Conservation (phyloP, 2,888 invertebrate genomes). For the Gonocerus acuteangulatus region DNA sequence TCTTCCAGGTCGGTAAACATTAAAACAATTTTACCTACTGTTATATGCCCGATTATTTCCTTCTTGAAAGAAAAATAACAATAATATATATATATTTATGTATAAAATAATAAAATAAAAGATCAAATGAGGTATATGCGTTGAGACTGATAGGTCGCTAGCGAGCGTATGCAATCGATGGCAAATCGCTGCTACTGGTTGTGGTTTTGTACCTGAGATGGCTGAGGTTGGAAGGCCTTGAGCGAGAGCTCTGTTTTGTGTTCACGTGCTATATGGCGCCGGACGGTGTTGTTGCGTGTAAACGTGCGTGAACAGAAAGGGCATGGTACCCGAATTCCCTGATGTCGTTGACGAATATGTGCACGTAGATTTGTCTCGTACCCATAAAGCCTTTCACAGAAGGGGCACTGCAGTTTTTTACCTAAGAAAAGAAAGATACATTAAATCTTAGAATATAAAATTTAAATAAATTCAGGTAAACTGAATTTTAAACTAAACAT, state of each 20-base stretch:
- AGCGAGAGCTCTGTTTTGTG: slow-evolving; percentile 68
- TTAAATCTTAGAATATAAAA: not conserved
- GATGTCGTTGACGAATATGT: slow-evolving; percentile 84
- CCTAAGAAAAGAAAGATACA: slow-evolving; percentile 52
- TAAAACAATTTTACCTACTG: slow-evolving; percentile 29
- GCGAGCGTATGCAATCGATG: slow-evolving; percentile 22
- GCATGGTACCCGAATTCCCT: slow-evolving; percentile 85
- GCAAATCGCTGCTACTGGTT: slow-evolving; percentile 48
- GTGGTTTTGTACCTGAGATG: slow-evolving; percentile 54
- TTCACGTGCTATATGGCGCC: slow-evolving; percentile 83
- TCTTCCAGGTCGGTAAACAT: slow-evolving; percentile 2
- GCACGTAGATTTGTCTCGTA: slow-evolving; percentile 88
- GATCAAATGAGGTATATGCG: slow-evolving; percentile 38
- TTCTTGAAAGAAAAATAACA: slow-evolving; percentile 29
- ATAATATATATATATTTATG: slow-evolving; percentile 28
- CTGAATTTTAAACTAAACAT: not conserved
- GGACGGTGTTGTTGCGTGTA: slow-evolving; percentile 85
- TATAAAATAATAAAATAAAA: slow-evolving; percentile 34
- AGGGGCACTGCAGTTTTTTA: slow-evolving; percentile 85
- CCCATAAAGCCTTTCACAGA: slow-evolving; percentile 84
- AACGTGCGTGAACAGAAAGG: slow-evolving; percentile 85
- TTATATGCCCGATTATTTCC: slow-evolving; percentile 26
- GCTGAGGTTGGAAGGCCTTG: slow-evolving; percentile 54
- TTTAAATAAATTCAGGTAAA: not conserved
- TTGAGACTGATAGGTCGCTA: slow-evolving; percentile 33